Base-by-base conservation (phyloP, 2,797 vertebrate species). In the Pseudomugil tenellus region DNA sequence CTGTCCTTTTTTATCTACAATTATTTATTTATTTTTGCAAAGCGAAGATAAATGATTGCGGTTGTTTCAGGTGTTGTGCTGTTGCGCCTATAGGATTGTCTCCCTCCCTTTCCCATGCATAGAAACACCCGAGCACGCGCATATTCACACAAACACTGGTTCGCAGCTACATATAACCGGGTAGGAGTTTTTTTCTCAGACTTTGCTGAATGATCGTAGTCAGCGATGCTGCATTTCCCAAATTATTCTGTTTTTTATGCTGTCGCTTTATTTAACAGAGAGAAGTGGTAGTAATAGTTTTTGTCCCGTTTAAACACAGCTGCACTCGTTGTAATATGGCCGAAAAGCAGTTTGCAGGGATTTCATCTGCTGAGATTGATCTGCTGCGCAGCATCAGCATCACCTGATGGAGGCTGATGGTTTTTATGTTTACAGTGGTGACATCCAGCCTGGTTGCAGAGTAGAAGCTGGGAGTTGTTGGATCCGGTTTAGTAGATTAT, bases 21-120 rank as follows among this genome's bases (percentile, higher is more conserved):
- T 59, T 77, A 64, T 74, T 80, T 82, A 31, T 31, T 3, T 31
- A 6, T 31, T 3, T 31, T 3, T 31, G 29, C 6, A 71, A 9
- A 62, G 64, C 43, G 60, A 85, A 88, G 85, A 92, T 75, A 84
- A 88, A 91, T 90, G 76, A 84, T 81, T 88, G 91, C 87, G 76
- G 87, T 62, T 81, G 66, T 84, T 83, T 78, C 70, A 88, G 77
- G 73, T 87, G 66, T 88, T 88, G 67, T 74, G 71, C 81, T n/a
- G n/a, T n/a, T n/a, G n/a, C 60, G 71, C 32, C 58, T 19, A 14
- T 25, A 21, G 26, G 46, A 48, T 26, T 57, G 0, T 1, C 56
- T n/a, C 29, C 63, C 29, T 41, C 34, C 46, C 69, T 32, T 6
- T 39, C 59, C 6, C 76, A 1, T 32, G 25, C 37, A 13, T 31